A percentile compares a stretch with the other conserved stretches of the same genome.
Conservation (phyloP, 2,888 invertebrate genomes). For the Nowickia ferox region DNA sequence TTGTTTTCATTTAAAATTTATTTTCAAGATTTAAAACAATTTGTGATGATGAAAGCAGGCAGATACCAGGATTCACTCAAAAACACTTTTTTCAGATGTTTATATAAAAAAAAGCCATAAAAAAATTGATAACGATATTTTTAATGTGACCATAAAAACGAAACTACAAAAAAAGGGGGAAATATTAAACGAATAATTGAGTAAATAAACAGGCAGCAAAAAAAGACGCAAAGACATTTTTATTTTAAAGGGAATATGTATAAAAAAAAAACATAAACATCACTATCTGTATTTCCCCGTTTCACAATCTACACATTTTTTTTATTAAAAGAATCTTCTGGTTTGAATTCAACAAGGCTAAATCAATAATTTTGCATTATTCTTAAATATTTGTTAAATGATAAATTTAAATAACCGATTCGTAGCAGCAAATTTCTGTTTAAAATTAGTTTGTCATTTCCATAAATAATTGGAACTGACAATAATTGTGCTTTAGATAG, state of each 20-base stretch:
- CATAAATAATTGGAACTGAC: not conserved
- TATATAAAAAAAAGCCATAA: slow-evolving; percentile 12
- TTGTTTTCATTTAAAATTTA: not conserved
- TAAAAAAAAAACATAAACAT: slow-evolving; percentile 7
- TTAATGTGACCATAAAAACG: not conserved
- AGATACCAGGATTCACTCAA: slow-evolving; percentile 10
- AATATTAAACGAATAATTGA: not conserved
- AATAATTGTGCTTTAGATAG: too few species aligned
- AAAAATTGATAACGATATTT: slow-evolving; percentile 38
- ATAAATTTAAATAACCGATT: slow-evolving; percentile 3
- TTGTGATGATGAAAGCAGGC: slow-evolving; percentile 38
- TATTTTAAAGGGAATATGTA: not conserved
- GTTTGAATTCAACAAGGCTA: slow-evolving; percentile 45
- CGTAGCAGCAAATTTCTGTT: too few species aligned
- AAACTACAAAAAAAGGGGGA: slow-evolving; percentile 14
- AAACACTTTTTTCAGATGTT: slow-evolving; percentile 10
- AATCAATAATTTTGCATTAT: slow-evolving; percentile 29
- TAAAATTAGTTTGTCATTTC: not conserved
- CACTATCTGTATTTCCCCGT: not conserved
- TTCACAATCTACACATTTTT: slow-evolving; percentile 18
- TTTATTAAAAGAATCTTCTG: not conserved
- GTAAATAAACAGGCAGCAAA: not conserved
- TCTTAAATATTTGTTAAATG: slow-evolving; percentile 12
- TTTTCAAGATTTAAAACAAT: slow-evolving; percentile 2
- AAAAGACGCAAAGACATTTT: not conserved